phyloP scores from a whole-genome alignment of 2,797 vertebrate species.

The Pampus argenteus region DNA sequence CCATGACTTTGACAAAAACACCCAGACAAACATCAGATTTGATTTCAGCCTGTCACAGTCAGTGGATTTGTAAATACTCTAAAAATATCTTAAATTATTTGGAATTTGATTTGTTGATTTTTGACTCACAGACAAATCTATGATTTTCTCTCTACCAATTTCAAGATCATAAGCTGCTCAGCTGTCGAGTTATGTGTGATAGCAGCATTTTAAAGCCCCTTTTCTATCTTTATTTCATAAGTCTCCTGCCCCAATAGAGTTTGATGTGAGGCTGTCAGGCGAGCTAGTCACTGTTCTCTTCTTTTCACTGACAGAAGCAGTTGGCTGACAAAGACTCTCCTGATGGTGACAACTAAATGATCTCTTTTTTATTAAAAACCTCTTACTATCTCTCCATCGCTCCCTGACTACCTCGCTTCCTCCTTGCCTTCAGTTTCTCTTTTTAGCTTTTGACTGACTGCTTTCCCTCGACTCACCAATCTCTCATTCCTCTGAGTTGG shows the following conservation, averaged over 20 bases:
- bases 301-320: constrained; percentile 67
- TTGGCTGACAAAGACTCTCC: constrained; percentile 78
- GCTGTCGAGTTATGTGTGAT: constrained; percentile 67
- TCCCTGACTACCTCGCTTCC: constrained; percentile 70
- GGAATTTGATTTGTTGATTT: constrained; percentile 20
- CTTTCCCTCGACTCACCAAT: constrained; percentile 63
- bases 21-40: constrained; percentile 34
- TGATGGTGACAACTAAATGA: constrained; percentile 85
- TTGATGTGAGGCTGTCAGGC: constrained; percentile 76
- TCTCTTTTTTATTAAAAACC: constrained; percentile 88
- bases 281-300: constrained; percentile 72
- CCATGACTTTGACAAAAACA: constrained; percentile 16
- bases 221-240: constrained; percentile 61
- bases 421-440: constrained; percentile 68
- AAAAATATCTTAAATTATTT: constrained; percentile 48
- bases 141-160: constrained; percentile 47
- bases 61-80: constrained; percentile 39
- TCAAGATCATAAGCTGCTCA: constrained; percentile 63
- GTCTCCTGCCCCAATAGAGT: constrained; percentile 69
- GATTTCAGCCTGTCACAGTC: constrained; percentile 39
- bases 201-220: constrained; percentile 66
- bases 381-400: constrained; percentile 79
- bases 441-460: constrained; percentile 79
- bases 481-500: constrained; percentile 55
- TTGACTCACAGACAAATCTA: constrained; percentile 12